Evolutionary conservation across 2,113 vertebrate species (phyloP).

Genomic region (Oxyruncus cristatus): DNA sequence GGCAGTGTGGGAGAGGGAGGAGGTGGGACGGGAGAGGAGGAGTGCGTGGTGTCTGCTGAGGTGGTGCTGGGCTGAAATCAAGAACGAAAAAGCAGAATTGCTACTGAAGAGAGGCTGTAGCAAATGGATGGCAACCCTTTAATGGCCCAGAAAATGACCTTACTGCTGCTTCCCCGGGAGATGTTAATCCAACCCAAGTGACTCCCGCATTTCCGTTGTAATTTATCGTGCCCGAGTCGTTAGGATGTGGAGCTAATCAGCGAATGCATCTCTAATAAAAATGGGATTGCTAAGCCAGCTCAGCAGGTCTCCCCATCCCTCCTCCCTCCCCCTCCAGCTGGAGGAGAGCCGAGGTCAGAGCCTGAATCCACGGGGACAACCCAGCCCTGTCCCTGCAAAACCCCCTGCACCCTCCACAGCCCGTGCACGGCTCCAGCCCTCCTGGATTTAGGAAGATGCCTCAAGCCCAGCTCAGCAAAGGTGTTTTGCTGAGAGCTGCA

Average conservation of each 20-base stretch:
- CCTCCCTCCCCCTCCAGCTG: not conserved
- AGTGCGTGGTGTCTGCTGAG: not conserved
- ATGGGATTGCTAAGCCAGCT: not conserved
- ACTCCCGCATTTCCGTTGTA: not conserved
- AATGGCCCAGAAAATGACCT: conserved; percentile 1
- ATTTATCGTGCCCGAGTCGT: not conserved
- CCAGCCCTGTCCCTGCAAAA: not conserved
- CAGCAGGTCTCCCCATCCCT: not conserved
- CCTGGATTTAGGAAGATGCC: not conserved
- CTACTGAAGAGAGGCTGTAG: not conserved
- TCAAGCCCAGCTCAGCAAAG: not conserved
- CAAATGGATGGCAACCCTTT: not conserved
- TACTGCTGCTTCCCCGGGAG: not conserved
- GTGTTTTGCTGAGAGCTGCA: not conserved
- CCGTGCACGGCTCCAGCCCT: not conserved
- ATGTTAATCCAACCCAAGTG: not conserved
- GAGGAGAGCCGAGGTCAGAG: not conserved
- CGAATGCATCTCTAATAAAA: not conserved
- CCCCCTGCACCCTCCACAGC: not conserved
- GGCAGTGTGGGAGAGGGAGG: not conserved
- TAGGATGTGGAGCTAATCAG: conserved; percentile 37
- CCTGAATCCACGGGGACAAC: not conserved
- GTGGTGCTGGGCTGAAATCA: not conserved
- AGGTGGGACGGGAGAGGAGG: not conserved
- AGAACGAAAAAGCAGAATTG: not conserved